Conservation (phyloP, 2,797 vertebrate species). For the Apodemus agrarius region DNA sequence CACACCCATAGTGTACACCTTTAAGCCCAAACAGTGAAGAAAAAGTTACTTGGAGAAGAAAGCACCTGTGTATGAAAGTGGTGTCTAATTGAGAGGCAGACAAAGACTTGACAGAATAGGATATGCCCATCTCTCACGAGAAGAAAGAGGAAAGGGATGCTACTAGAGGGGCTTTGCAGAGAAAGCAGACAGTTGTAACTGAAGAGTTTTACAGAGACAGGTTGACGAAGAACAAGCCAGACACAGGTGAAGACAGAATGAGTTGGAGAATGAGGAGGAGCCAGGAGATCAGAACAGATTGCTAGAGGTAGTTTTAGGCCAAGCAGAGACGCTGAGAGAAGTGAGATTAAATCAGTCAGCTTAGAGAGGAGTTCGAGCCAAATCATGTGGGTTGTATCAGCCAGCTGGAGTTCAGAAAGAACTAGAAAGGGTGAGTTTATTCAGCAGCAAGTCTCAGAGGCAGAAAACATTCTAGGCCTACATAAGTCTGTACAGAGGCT, state of each 20-base stretch:
- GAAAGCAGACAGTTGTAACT: background rate
- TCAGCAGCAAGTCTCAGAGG: background rate
- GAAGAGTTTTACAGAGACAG: background rate
- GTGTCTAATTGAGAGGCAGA: background rate
- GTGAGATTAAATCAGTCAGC: background rate
- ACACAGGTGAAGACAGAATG: background rate
- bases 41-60: background rate
- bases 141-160: background rate
- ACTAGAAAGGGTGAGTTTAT: background rate
- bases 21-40: background rate
- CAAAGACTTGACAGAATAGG: background rate
- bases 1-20: background rate
- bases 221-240: background rate
- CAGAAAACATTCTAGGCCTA: background rate
- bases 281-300: background rate
- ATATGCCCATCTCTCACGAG: background rate
- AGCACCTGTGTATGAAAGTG: background rate
- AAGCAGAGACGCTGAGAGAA: background rate
- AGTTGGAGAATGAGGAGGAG: background rate
- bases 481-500: background rate
- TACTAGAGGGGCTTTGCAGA: background rate
- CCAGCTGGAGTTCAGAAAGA: background rate
- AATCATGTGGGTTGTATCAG: background rate
- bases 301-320: background rate
- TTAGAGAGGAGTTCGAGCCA: background rate